Base-by-base conservation (phyloP, 1,140 invertebrate species). In the Idris sp. region DNA sequence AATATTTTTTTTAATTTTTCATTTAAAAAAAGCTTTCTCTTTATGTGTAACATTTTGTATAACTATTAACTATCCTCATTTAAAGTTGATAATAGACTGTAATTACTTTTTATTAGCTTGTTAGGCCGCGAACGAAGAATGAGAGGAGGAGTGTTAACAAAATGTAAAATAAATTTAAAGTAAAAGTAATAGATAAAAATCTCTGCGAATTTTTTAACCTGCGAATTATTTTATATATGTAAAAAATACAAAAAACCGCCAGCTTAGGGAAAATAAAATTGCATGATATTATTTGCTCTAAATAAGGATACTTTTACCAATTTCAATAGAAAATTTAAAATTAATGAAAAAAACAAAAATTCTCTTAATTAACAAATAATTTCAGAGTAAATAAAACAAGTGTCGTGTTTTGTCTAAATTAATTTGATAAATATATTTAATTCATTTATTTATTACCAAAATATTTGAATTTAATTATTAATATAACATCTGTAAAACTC, bases 331-430 rank as follows among this genome's bases (percentile, higher is more conserved):
- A n/a, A n/a, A n/a, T n/a, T n/a, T n/a, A n/a, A n/a, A n/a, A n/a
- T n/a, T n/a, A n/a, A n/a, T n/a, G n/a, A n/a, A n/a, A n/a, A n/a
- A n/a, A n/a, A n/a, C n/a, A n/a, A n/a, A n/a, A n/a, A n/a, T n/a
- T n/a, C n/a, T n/a, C n/a, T n/a, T n/a, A n/a, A 40, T 19, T 44
- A 25, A n/a, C 2, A 31, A 51, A 51, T 38, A 41, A 54, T 54
- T 54, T 11, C 9, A 41, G 25, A 54, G 38, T 18, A 43, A 56
- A 56, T 56, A 14, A 28, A n/a, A n/a, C n/a, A n/a, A n/a, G n/a
- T n/a, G n/a, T n/a, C n/a, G n/a, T n/a, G n/a, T n/a, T n/a, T n/a
- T n/a, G n/a, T n/a, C n/a, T n/a, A n/a, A n/a, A n/a, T n/a, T n/a
- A n/a, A n/a, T n/a, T n/a, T n/a, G n/a, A n/a, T n/a, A n/a, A n/a